Conservation (phyloP, 2,888 invertebrate species). For the Nycteola revayana region DNA sequence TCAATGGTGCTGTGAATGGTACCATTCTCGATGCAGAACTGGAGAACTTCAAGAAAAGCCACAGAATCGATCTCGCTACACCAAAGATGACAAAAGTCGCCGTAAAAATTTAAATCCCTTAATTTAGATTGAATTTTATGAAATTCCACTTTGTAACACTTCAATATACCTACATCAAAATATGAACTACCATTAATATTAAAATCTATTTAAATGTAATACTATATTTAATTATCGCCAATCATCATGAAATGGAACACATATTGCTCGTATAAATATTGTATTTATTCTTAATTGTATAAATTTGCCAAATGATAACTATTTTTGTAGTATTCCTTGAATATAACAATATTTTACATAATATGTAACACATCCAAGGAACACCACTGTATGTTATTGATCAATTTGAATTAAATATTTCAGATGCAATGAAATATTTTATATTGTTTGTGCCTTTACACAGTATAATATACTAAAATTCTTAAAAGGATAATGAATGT, state of each 20-base stretch:
- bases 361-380: constrained; percentile 25
- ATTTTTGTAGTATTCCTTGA: constrained; percentile 75
- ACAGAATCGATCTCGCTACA: constrained; percentile 63
- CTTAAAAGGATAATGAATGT: constrained; percentile 37
- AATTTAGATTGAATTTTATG: constrained; percentile 49
- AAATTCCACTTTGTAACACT: constrained; percentile 66
- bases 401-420: constrained; percentile 29
- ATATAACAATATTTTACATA: constrained; percentile 48
- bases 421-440: constrained; percentile 42
- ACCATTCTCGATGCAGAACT: constrained; percentile 37
- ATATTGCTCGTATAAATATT: constrained; percentile 33
- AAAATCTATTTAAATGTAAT: constrained; percentile 37
- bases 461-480: constrained; percentile 50
- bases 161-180: constrained; percentile 57
- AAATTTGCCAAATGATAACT: constrained; percentile 75
- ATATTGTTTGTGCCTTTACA: constrained; percentile 77
- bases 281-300: constrained; percentile 51
- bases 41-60: constrained; percentile 46
- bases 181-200: constrained; percentile 36
- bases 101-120: constrained; percentile 62
- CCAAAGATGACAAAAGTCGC: constrained; percentile 78
- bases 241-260: constrained; percentile 29
- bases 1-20: no score
- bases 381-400: constrained; percentile 30
- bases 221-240: constrained; percentile 30